Base-by-base conservation (phyloP, 2,888 invertebrate species). In the Chalcosyrphus nemorum region DNA sequence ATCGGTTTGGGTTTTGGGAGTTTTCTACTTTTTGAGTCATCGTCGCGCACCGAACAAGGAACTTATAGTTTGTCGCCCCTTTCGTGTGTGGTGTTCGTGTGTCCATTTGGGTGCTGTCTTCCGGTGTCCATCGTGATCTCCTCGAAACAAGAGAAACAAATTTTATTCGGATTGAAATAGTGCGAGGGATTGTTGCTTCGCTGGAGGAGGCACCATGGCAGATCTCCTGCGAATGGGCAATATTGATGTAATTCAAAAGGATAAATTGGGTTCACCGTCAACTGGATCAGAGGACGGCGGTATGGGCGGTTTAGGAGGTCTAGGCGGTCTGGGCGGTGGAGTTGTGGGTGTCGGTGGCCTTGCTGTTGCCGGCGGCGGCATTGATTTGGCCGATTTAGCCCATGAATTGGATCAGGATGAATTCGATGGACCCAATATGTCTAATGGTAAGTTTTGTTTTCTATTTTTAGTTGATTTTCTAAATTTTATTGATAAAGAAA, bases 241-340 rank as follows among this genome's bases (percentile, higher is more conserved):
- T 90, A 93, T 94, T 84, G 91, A 90, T 88, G 94, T 94, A 92
- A 94, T 94, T 92, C 94, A 94, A 89, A 95, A 95, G 92, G 95
- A 95, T 92, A 95, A 95, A 92, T 92, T 95, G 87, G 96, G 96
- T 86, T 96, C 96, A 78, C 96, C 97, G 52, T 96, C 96, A 87
- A 96, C 96, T 75, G 96, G 96, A 89, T 97, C 96, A 77, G 97
- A 97, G 88, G 97, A 97, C 90, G 96, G 96, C 45, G 95, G 95
- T 88, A 88, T 91, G 87, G 89, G 89, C 45, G 89, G 89, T 17
- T 81, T 89, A 56, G 90, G 89, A 59, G 90, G 89, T 24, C 88
- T 86, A 47, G 86, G 84, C 47, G 87, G 84, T 35, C 65, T 87
- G 54, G 86, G 87, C 9, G 95, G 95, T 32, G 95, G 94, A 86